phyloP scores from a whole-genome alignment of 2,888 invertebrate species.

The Drosophila infuscata region DNA sequence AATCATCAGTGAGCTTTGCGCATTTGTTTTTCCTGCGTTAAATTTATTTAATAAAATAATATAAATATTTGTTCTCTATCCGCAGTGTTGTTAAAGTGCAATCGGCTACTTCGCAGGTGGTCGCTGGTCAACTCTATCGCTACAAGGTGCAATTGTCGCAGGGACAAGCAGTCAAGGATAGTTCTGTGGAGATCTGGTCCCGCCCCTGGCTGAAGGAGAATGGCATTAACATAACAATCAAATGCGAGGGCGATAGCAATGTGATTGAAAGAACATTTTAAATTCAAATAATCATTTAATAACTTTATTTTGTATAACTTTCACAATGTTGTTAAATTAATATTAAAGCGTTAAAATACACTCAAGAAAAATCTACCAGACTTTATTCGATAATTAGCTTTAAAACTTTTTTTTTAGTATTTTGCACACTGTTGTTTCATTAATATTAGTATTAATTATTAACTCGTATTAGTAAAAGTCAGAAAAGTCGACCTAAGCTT shows the following conservation, averaged over 20 bases:
- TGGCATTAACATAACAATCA: slow-evolving; percentile 55
- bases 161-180: slow-evolving; percentile 45
- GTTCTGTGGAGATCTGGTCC: slow-evolving; percentile 62
- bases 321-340: not conserved
- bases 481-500: too few relatives aligned
- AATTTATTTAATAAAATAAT: not conserved
- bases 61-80: not conserved
- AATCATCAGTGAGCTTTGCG: too few relatives aligned
- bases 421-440: too few relatives aligned
- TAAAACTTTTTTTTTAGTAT: too few relatives aligned
- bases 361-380: not conserved
- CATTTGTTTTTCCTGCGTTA: not conserved
- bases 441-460: too few relatives aligned
- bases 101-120: slow-evolving; percentile 58
- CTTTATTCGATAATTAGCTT: too few relatives aligned
- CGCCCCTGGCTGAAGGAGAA: slow-evolving; percentile 66
- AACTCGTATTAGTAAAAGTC: too few relatives aligned
- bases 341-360: not conserved
- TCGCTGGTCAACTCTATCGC: slow-evolving; percentile 53
- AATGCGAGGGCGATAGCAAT: slow-evolving; percentile 52
- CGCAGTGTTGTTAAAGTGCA: slow-evolving; percentile 59
- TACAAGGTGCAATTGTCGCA: slow-evolving; percentile 60
- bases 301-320: not conserved
- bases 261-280: slow-evolving; percentile 50
- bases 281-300: not conserved